These are phyloP conservation scores for Pachyseris speciosa DNA, from an alignment of 64 coral and sea anemone species.

Conservation along the genomic window DNA sequence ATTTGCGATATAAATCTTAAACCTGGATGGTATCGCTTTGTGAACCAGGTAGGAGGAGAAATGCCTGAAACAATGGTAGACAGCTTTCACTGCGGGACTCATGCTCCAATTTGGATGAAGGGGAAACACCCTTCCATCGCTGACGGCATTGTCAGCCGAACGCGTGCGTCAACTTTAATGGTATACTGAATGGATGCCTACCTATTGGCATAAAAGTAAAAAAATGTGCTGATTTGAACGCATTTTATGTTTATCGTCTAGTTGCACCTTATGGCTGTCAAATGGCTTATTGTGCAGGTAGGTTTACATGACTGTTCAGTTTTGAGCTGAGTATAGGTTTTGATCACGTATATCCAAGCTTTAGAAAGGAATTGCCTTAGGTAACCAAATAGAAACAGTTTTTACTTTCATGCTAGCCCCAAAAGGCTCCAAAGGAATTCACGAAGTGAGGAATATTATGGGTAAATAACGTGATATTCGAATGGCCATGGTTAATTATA, in stretches of 20 bases:
- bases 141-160: neutral
- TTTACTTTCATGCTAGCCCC: too few relatives aligned
- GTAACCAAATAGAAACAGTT: too few relatives aligned
- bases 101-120: constrained; percentile 72
- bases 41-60: constrained; percentile 7
- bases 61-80: constrained; percentile 41
- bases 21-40: constrained; percentile 67
- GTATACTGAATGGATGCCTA: neutral
- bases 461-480: too few relatives aligned
- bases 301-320: neutral
- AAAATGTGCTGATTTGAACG: constrained; percentile 1
- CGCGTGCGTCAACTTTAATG: constrained; percentile 52
- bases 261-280: neutral
- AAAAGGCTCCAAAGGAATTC: too few relatives aligned
- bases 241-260: constrained; percentile 57
- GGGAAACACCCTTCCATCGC: constrained; percentile 19
- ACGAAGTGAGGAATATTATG: too few relatives aligned
- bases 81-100: constrained; percentile 6
- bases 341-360: too few relatives aligned
- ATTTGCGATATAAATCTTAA: constrained; percentile 24
- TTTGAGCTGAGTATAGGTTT: too few relatives aligned
- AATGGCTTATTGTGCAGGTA: constrained; percentile 78
- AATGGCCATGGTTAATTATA: too few relatives aligned
- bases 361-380: too few relatives aligned
- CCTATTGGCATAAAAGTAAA: constrained; percentile 8